These are phyloP conservation scores for Morinoia aosen DNA, from an alignment of 2,888 invertebrate genomes.

Conservation along the genomic window DNA sequence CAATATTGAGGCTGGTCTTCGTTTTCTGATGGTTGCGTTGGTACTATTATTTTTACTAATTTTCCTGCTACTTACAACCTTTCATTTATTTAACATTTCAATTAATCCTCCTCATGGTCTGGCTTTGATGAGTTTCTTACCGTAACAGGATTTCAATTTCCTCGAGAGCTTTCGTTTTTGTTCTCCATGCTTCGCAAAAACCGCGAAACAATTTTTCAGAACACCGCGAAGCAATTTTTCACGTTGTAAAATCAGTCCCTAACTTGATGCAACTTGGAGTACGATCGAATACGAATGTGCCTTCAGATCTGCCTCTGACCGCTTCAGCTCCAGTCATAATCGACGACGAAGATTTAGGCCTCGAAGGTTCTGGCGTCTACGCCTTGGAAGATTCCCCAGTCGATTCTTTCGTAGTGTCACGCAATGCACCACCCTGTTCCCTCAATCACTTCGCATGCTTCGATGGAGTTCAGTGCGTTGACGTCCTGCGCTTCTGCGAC, in stretches of 20 bases:
- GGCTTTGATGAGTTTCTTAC: background rate
- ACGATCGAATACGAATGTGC: background rate
- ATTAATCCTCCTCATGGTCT: background rate
- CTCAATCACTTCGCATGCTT: constrained; percentile 19
- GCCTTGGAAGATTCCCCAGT: background rate
- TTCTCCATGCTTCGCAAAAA: background rate
- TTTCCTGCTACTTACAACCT: background rate
- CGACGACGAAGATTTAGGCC: constrained; percentile 38
- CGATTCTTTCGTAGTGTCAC: constrained; percentile 30
- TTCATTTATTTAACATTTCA: background rate
- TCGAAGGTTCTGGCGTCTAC: constrained; percentile 32
- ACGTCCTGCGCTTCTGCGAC: constrained; percentile 76
- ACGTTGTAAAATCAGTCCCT: constrained; percentile 77
- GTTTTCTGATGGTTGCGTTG: background rate
- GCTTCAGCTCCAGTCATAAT: background rate
- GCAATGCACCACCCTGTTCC: background rate
- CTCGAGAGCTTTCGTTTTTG: background rate
- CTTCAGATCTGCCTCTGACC: background rate
- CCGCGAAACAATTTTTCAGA: background rate
- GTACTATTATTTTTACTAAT: background rate
- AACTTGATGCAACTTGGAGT: constrained; percentile 70
- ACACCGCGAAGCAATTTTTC: background rate
- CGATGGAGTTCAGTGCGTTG: constrained; percentile 77
- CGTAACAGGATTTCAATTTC: background rate
- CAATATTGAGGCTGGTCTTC: background rate